Evolutionary conservation across 1,140 invertebrate genomes (phyloP), one percentile per base, ranked within the genome.

Genomic region (Forficula auricularia): DNA sequence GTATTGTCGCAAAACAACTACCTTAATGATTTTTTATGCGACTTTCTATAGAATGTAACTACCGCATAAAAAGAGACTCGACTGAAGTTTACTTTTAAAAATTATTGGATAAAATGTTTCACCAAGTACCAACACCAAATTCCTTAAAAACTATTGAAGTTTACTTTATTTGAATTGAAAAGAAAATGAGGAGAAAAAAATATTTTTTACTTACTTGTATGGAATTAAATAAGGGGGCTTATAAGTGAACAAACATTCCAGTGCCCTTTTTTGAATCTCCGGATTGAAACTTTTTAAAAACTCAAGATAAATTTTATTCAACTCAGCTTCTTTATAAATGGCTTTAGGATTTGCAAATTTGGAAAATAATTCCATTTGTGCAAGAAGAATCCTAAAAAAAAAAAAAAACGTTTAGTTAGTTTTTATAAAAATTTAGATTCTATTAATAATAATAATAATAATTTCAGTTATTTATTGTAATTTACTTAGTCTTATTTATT

Each of bases 161-260:
- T n/a, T n/a, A n/a, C n/a, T n/a, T n/a, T n/a, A n/a, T n/a, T n/a
- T n/a, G n/a, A n/a, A n/a, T n/a, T n/a, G n/a, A n/a, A n/a, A n/a
- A n/a, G n/a, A n/a, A n/a, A n/a, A n/a, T n/a, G n/a, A n/a, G n/a
- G n/a, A n/a, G n/a, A n/a, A n/a, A n/a, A n/a, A n/a, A n/a, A n/a
- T n/a, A n/a, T n/a, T n/a, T n/a, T 14, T 27, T 19, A 52, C 52
- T 58, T 49, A 65, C 58, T 57, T 83, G 52, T 94, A 92, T 2
- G 82, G 76, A 0, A 63, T 57, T 6, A 92, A 48, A 50, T 72
- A 74, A 51, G 84, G 80, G 36, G 77, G 68, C 55, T 83, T 88
- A 56, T 91, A 94, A 3, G 77, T 75, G 43, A 87, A 64, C 3
- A 95, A 54, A 59, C 87, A 94, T 54, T 83, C 79, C 35, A 95